A percentile compares a stretch with the other conserved stretches of the same genome.
Conservation (phyloP, 2,797 vertebrate genomes). For the Chaetophractus vellerosus region DNA sequence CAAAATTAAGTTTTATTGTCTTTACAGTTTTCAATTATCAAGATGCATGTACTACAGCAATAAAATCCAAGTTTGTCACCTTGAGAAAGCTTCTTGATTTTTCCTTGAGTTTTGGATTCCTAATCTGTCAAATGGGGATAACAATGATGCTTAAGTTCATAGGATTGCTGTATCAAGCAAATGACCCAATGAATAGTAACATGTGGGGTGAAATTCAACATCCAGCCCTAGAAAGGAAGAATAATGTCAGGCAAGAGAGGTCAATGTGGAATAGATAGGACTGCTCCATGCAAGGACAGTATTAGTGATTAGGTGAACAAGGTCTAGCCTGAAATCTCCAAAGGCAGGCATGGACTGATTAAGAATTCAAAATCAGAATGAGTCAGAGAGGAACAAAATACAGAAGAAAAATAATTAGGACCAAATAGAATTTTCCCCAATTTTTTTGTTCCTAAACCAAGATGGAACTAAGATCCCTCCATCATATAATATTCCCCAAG, state of each 20-base stretch:
- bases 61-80: background rate
- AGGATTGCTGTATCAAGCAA: background rate
- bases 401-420: background rate
- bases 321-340: background rate
- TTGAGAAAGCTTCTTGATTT: background rate
- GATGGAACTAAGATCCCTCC: background rate
- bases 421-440: background rate
- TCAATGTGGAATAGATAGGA: background rate
- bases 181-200: background rate
- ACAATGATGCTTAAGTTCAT: background rate
- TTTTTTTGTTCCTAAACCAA: background rate
- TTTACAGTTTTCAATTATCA: background rate
- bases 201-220: background rate
- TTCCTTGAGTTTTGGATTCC: background rate
- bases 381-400: background rate
- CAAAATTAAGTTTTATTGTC: constrained; percentile 16
- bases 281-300: background rate
- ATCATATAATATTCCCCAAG: background rate
- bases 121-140: background rate
- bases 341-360: background rate
- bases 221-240: background rate
- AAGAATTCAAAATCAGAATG: background rate
- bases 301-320: background rate
- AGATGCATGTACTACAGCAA: background rate
- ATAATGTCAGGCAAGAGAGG: background rate